A percentile compares a stretch with the other conserved stretches of the same genome.
Evolutionary conservation across 2,888 invertebrate species (phyloP).

Genomic region (Epirrhoe tristata): DNA sequence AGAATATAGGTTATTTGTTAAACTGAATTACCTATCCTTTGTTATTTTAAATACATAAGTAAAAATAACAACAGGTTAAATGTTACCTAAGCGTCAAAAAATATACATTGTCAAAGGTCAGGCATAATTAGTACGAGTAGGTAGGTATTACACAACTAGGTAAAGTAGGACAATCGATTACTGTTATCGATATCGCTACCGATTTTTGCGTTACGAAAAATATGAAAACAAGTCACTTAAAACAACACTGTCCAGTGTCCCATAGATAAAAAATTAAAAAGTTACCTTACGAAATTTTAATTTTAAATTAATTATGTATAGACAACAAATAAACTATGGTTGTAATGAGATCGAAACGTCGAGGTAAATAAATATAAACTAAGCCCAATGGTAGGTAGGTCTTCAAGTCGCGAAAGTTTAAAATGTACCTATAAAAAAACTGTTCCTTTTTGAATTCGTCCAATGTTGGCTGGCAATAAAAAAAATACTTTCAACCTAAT

Average conservation of each 20-base stretch:
- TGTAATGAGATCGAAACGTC: too few relatives aligned
- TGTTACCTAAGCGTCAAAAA: neutral
- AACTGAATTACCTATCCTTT: too few relatives aligned
- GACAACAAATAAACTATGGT: too few relatives aligned
- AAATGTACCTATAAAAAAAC: too few relatives aligned
- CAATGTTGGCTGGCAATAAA: neutral
- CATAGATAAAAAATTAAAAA: neutral
- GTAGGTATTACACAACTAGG: neutral
- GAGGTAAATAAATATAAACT: too few relatives aligned
- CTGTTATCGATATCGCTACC: neutral
- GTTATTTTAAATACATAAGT: too few relatives aligned
- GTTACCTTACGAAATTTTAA: neutral
- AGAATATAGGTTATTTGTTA: too few relatives aligned
- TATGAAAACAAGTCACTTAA: neutral
- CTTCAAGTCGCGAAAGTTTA: too few relatives aligned
- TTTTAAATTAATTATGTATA: neutral
- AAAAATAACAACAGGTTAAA: neutral
- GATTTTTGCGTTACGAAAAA: neutral
- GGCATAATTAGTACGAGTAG: neutral
- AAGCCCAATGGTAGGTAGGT: too few relatives aligned
- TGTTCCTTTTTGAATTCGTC: neutral
- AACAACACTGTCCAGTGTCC: neutral
- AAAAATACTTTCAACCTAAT: neutral
- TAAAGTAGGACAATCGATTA: conserved; percentile 6
- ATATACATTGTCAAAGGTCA: neutral